Percentiles rank a stretch among this genome's conserved stretches.
Evolutionary conservation across 2,888 invertebrate genomes (phyloP).

Genomic region (Eurytoma adleriae): DNA sequence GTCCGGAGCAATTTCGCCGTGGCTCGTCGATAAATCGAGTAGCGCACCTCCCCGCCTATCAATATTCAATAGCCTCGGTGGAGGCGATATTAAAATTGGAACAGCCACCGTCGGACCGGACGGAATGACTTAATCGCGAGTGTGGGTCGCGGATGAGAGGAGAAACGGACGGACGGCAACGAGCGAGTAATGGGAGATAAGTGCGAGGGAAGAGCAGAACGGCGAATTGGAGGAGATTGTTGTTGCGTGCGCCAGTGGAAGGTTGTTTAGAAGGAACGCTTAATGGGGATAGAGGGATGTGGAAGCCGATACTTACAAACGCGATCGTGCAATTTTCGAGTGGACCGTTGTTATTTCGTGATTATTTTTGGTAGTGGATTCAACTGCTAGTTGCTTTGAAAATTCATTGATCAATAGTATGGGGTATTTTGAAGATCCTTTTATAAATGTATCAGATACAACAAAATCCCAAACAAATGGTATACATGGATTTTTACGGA

Average conservation of each 20-base stretch:
- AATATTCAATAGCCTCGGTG: slow-evolving; percentile 25
- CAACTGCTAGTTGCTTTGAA: no score
- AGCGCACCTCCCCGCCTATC: not conserved
- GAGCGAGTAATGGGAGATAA: slow-evolving; percentile 25
- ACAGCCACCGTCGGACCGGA: not conserved
- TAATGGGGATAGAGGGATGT: not conserved
- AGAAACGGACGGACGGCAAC: not conserved
- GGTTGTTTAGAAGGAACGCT: slow-evolving; percentile 25
- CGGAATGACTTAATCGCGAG: slow-evolving; percentile 26
- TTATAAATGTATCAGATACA: no score
- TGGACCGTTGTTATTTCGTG: no score
- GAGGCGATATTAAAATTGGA: slow-evolving; percentile 25
- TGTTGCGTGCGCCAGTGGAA: slow-evolving; percentile 7
- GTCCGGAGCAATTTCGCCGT: not conserved
- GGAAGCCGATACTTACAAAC: not conserved
- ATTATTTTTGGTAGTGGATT: no score
- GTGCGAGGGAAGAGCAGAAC: not conserved
- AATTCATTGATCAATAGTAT: no score
- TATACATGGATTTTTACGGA: no score
- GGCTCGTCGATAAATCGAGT: not conserved
- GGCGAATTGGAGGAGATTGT: slow-evolving; percentile 12
- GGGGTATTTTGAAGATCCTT: no score
- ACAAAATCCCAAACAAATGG: no score
- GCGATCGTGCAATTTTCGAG: no score
- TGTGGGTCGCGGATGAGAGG: not conserved